These are phyloP conservation scores for Corythaixoides concolor DNA, from an alignment of 2,113 vertebrate genomes.

Conservation along the genomic window DNA sequence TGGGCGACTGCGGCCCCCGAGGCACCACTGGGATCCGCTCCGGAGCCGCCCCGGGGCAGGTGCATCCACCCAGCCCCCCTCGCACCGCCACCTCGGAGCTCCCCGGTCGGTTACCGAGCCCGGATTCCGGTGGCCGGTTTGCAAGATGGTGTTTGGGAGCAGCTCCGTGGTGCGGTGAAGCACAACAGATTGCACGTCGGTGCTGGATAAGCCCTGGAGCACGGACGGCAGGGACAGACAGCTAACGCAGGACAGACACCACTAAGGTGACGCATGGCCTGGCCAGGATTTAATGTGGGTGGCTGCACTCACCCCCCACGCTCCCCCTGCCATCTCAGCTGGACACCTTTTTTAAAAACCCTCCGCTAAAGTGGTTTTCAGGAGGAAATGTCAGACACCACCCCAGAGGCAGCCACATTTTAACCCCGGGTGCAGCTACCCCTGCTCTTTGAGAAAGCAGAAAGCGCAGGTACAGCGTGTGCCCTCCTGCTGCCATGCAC, in stretches of 20 bases:
- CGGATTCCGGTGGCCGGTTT: not conserved
- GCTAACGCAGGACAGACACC: fast-evolving
- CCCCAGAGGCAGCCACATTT: not conserved
- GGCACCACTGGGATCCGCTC: not conserved
- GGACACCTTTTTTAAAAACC: not conserved
- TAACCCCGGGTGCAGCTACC: not conserved
- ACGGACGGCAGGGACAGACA: not conserved
- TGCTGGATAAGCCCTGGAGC: not conserved
- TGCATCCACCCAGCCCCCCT: no score
- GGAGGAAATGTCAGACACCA: not conserved
- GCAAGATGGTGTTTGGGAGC: not conserved
- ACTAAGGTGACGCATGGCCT: not conserved
- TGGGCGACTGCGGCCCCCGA: no score
- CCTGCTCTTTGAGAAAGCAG: not conserved
- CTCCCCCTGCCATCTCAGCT: not conserved
- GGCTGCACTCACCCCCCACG: not conserved
- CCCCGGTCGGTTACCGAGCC: not conserved
- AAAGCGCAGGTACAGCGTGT: fast-evolving
- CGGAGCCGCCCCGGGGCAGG: not conserved
- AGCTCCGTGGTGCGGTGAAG: fast-evolving
- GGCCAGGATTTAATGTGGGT: not conserved
- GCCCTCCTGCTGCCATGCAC: not conserved
- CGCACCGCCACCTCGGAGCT: no score
- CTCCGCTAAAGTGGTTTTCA: not conserved
- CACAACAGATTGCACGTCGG: not conserved